Conservation (phyloP, 2,113 vertebrate genomes). For the Chrysemys picta region DNA sequence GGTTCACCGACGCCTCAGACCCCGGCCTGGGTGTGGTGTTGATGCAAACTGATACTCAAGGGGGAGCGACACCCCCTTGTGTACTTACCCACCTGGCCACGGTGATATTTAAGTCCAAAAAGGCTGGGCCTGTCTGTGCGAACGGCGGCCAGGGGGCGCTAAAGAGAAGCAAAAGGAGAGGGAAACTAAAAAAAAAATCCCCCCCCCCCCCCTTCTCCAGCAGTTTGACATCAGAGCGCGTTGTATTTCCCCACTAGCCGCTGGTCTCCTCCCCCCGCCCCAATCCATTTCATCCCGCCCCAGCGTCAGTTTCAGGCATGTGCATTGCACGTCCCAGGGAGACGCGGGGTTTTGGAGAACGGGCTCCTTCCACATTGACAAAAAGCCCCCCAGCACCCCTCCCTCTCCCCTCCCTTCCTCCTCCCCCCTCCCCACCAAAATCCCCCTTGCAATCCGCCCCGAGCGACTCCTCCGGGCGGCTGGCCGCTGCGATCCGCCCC, state of each 20-base stretch:
- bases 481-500: not conserved
- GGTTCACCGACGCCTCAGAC: no score
- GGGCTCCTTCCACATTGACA: not conserved
- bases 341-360: not conserved
- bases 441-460: not conserved
- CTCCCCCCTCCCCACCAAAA: conserved; percentile 33
- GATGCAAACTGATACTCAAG: no score
- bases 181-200: not conserved
- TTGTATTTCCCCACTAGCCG: conserved; percentile 58
- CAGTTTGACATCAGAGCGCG: conserved; percentile 81
- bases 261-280: conserved; percentile 69
- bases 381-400: not conserved
- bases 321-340: not conserved
- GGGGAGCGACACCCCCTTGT: no score
- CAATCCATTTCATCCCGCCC: conserved; percentile 26
- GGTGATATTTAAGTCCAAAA: no score
- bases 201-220: no score
- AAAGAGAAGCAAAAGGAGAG: conserved; percentile 30
- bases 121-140: not conserved
- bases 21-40: no score
- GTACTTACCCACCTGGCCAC: no score
- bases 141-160: conserved; percentile 59
- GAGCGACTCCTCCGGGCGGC: not conserved
- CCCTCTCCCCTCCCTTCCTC: not conserved
- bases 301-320: conserved; percentile 34